Evolutionary conservation across 2,797 vertebrate species (phyloP).

Genomic region (Rhinichthys osculus): DNA sequence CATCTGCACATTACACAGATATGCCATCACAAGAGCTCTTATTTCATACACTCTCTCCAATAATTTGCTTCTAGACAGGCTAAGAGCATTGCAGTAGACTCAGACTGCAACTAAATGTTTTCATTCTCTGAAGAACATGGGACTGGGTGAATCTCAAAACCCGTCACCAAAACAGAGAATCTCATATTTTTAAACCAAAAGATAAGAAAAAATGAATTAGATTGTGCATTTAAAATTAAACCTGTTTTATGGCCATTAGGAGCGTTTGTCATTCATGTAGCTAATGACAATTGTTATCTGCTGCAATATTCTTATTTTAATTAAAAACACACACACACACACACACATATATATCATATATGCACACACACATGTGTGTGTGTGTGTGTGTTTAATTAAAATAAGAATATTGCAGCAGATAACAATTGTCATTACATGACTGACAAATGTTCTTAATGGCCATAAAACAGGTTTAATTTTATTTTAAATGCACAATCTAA

Average conservation of each 20-base stretch:
- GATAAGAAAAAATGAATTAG: neutral
- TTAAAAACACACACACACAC: neutral
- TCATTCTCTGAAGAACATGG: neutral
- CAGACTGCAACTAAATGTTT: neutral
- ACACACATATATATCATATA: too few relatives aligned
- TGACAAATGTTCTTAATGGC: too few relatives aligned
- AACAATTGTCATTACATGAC: too few relatives aligned
- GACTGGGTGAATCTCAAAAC: neutral
- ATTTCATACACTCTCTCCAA: neutral
- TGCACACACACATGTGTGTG: too few relatives aligned
- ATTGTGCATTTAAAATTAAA: neutral
- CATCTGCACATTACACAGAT: neutral
- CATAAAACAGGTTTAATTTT: too few relatives aligned
- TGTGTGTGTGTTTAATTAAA: neutral
- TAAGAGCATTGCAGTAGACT: neutral
- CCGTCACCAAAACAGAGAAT: neutral
- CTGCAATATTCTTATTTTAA: neutral
- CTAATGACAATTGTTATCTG: neutral
- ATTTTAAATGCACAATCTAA: too few relatives aligned
- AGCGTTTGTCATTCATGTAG: neutral
- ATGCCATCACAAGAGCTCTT: conserved; percentile 2
- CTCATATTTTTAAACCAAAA: neutral
- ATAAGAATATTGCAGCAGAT: neutral
- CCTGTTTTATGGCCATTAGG: neutral
- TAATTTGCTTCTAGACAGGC: neutral